Conservation (phyloP, 1,140 invertebrate genomes). For the Campoletis sonorensis region DNA sequence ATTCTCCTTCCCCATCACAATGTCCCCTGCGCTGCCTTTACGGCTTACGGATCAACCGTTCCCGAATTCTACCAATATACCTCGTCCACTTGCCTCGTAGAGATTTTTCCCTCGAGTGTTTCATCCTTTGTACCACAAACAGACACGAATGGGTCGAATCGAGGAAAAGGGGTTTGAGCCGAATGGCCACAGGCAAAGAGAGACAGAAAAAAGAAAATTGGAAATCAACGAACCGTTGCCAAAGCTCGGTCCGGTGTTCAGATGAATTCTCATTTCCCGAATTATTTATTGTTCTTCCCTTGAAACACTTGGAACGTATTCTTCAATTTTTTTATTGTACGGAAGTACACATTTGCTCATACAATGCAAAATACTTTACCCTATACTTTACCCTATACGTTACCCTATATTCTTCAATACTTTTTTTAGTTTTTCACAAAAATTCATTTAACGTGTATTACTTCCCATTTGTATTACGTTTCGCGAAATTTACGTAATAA, state of each 20-base stretch:
- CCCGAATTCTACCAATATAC: constrained; percentile 12
- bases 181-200: background rate
- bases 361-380: too few species aligned
- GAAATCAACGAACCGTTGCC: constrained; percentile 36
- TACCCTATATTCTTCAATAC: too few species aligned
- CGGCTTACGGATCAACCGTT: constrained; percentile 39
- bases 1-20: background rate
- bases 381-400: too few species aligned
- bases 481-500: too few species aligned
- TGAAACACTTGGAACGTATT: background rate
- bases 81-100: background rate
- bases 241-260: background rate
- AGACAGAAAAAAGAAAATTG: constrained; percentile 21
- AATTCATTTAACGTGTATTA: too few species aligned
- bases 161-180: background rate
- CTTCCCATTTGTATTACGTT: too few species aligned
- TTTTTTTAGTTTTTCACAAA: too few species aligned
- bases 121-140: constrained; percentile 32
- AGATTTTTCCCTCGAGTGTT: constrained; percentile 33
- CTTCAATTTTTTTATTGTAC: background rate
- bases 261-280: constrained; percentile 29
- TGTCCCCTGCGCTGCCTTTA: constrained; percentile 14
- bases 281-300: constrained; percentile 12
- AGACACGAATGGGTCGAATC: background rate
- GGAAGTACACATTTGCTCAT: background rate